Evolutionary conservation across 2,797 vertebrate species (phyloP), one percentile per base, ranked within the genome.

Genomic region (Thunnus albacares): DNA sequence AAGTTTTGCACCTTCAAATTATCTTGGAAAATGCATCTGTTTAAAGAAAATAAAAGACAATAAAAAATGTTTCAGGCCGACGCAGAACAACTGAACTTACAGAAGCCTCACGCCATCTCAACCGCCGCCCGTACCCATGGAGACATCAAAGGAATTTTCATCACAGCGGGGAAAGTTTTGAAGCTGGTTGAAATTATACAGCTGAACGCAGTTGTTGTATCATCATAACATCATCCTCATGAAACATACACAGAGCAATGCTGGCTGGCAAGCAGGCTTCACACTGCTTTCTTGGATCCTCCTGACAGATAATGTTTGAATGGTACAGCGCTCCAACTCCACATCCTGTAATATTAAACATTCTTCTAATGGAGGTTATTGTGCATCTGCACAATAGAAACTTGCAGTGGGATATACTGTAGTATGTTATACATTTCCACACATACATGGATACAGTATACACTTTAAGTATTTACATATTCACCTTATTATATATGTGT

Each of bases 201-300:
- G 71, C 58, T 65, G 55, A 82, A 80, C 62, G 15, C 81, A 74
- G 82, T 77, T 75, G 87, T 90, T 90, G 84, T 92, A 80, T 86
- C 84, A 92, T 89, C 79, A 75, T 87, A 88, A 90, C 87, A 71
- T 91, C 89, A 88, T 85, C 87, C 80, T 88, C 86, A 83, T 90
- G 80, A 92, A 91, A 92, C 82, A 81, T 63, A 78, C 59, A 87
- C 17, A 38, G 24, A 67, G 62, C 68, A 65, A 76, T 3, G 41
- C 74, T 61, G 66, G 65, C 45, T 55, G 81, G 61, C 38, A 30
- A 12, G 75, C 75, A 24, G 80, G 73, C 66, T 73, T 65, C 63
- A 57, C 20, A 15, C 47, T 24, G 71, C 47, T 74, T 59, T 38
- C 71, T 63, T 51, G 69, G 63, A 71, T 59, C 73, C 38, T 45